These are phyloP conservation scores for Lamellibrachia columna DNA, from an alignment of 2,888 invertebrate species.

Conservation along the genomic window DNA sequence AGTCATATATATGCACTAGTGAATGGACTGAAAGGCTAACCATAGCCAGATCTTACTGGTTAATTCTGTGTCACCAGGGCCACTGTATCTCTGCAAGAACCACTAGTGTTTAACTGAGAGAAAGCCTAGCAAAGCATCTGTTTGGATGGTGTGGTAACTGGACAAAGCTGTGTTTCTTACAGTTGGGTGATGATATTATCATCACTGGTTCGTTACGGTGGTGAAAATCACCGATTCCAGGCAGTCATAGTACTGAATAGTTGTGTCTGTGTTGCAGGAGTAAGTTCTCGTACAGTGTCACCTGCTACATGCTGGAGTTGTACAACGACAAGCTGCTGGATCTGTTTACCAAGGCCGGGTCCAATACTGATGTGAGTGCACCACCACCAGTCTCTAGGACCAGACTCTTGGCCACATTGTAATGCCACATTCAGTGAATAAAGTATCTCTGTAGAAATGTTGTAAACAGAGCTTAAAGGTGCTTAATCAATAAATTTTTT, in stretches of 20 bases:
- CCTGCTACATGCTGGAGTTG: constrained; percentile 62
- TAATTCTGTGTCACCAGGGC: no score
- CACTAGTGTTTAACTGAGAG: no score
- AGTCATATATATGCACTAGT: no score
- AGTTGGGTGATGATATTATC: not conserved
- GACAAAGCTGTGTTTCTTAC: not conserved
- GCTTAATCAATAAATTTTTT: no score
- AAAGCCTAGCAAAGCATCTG: no score
- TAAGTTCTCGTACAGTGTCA: constrained; percentile 55
- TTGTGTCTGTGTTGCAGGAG: constrained; percentile 41
- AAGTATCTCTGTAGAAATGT: not conserved
- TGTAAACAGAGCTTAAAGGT: not conserved
- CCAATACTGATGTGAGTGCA: not conserved
- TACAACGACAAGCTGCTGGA: constrained; percentile 64
- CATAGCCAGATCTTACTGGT: no score
- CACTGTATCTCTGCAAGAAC: no score
- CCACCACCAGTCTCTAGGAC: no score
- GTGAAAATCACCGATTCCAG: not conserved
- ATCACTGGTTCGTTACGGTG: not conserved
- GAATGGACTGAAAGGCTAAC: no score
- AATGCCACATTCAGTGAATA: not conserved
- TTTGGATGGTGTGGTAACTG: no score
- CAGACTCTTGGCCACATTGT: not conserved
- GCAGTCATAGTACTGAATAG: not conserved
- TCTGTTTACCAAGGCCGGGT: constrained; percentile 47